Evolutionary conservation across 2,888 invertebrate genomes (phyloP), one percentile per base, ranked within the genome.

Genomic region (Lepetodrilus schrolli): DNA sequence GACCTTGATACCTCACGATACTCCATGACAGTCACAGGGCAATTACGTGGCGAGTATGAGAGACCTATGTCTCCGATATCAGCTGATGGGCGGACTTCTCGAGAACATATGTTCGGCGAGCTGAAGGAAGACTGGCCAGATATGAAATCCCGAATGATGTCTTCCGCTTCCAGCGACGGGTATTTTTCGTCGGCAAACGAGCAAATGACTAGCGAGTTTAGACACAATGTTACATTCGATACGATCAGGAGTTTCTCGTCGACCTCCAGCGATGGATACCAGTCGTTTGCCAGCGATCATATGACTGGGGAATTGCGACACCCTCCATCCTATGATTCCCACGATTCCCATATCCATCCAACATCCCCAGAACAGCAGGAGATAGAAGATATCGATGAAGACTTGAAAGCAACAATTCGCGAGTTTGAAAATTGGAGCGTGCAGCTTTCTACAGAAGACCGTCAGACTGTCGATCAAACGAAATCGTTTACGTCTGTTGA

Each of bases 31-130:
- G 30, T 34, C 10, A 58, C 58, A 4, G 26, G 58, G 26, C 30
- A 58, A 58, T 34, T 58, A 34, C 26, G 58, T n/a, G 58, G 34
- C 34, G 5, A 58, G 17, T 17, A 4, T 4, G 13, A 7, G 23
- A n/a, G 58, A 58, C 26, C n/a, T 2, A 10, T 13, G 30, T 34
- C 58, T 58, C 30, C 58, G 7, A 58, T 34, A 1, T 58, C 58
- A n/a, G 17, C 17, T 13, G 58, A 58, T 58, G 58, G 34, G 2
- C 58, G 8, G 23, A 30, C 58, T 17, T 1, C 30, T 10, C 26
- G 58, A 30, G 58, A 58, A 58, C 58, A 58, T 58, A 34, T 58
- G 58, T 26, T 30, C 2, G 58, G 58, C 2, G 58, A 58, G 34
- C 17, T 58, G 7, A 58, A 21, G 17, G 5, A 17, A 13, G 13